Base-by-base conservation (phyloP, 2,888 invertebrate species). In the Antitype chi region DNA sequence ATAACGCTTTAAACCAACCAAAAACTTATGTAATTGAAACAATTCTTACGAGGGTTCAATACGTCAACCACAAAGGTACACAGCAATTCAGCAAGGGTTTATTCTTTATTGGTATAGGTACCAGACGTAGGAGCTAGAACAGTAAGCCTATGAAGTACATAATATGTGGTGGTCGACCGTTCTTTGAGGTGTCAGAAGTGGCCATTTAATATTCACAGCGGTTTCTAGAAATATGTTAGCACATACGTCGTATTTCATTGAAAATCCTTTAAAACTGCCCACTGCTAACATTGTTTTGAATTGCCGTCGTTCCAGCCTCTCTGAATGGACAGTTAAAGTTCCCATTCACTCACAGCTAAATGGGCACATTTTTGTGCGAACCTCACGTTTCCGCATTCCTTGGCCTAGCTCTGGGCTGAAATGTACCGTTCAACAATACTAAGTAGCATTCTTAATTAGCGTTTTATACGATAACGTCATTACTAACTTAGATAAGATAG, bases 261-360 rank as follows among this genome's bases (percentile, higher is more conserved):
- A 90, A 94, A 92, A 90, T 90, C 90, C 91, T 87, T 85, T 86
- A 84, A 86, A 87, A 82, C 78, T 90, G 87, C 89, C 84, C 81
- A 89, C 84, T 85, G 86, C 89, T 89, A 91, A 94, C 93, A 94
- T 94, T 94, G 94, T 94, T 93, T 93, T 89, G 92, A 93, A 94
- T 92, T 90, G 92, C 89, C 87, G 91, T 88, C 91, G 90, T 90
- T 90, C 90, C 89, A 87, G 87, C 90, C 90, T 87, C 90, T 82
- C 84, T 94, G 93, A 95, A 95, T 95, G 94, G 94, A 94, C 92
- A 93, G 93, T 95, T 93, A 93, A 94, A 93, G 90, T 93, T 90
- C 89, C 93, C 93, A 95, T 95, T 94, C 94, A 94, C 94, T 94
- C 93, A 93, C 90, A 91, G 90, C 88, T 90, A 93, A 93, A 93